phyloP scores from a whole-genome alignment of 2,888 invertebrate genomes.

The Amiota communis region DNA sequence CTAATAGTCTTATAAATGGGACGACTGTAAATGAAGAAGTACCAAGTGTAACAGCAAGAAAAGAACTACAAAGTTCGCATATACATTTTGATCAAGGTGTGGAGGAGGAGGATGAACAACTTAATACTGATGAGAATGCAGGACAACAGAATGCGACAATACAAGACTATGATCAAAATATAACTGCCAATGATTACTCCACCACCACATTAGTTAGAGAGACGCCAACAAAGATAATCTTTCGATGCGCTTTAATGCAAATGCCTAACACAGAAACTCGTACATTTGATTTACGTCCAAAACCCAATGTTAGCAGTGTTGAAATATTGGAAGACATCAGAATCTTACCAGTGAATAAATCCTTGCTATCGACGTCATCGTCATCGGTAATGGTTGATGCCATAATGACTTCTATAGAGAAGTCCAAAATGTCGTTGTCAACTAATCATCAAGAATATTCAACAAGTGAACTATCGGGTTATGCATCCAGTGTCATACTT shows the following conservation, averaged over 20 bases:
- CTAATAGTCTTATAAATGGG: too few species aligned
- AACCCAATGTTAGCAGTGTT: background rate
- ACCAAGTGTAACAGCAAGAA: too few species aligned
- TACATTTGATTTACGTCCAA: background rate
- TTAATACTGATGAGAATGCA: background rate
- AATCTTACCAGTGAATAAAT: background rate
- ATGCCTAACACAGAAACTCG: background rate
- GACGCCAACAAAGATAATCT: conserved; percentile 1
- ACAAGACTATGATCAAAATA: background rate
- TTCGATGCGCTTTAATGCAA: conserved; percentile 14
- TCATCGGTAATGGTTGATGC: background rate
- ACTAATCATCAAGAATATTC: background rate
- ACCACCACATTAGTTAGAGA: background rate
- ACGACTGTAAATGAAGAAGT: too few species aligned
- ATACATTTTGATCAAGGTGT: background rate
- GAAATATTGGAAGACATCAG: conserved; percentile 17
- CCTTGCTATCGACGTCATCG: background rate
- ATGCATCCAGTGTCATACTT: conserved; percentile 55
- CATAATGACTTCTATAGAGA: background rate
- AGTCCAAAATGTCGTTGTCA: background rate
- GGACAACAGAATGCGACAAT: too few species aligned
- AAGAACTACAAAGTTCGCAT: background rate
- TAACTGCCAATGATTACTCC: background rate
- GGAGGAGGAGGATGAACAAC: too few species aligned
- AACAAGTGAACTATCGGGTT: background rate